Conservation (phyloP, 2,797 vertebrate genomes). For the Melanotaenia boesemani region DNA sequence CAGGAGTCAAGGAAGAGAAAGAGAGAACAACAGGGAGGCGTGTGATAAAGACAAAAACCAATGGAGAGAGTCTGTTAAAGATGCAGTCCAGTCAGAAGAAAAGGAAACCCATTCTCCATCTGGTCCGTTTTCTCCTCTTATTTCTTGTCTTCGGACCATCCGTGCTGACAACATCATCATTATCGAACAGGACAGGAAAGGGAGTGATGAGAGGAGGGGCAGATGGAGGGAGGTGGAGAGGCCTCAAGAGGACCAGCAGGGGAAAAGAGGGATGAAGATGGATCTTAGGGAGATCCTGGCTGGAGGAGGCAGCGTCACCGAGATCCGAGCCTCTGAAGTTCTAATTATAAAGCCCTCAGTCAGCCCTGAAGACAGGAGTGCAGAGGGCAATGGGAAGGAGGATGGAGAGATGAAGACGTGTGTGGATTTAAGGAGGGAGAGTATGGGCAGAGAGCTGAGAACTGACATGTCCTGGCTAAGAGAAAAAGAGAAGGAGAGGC, state of each 20-base stretch:
- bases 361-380: constrained; percentile 57
- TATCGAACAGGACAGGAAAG: constrained; percentile 79
- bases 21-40: constrained; percentile 53
- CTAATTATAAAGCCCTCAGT: constrained; percentile 80
- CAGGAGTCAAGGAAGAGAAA: constrained; percentile 67
- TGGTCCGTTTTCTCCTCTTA: constrained; percentile 29
- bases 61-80: constrained; percentile 63
- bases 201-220: constrained; percentile 54
- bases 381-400: constrained; percentile 47
- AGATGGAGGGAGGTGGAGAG: constrained; percentile 61
- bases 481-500: constrained; percentile 71
- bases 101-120: constrained; percentile 45
- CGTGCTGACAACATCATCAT: constrained; percentile 86
- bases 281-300: constrained; percentile 81
- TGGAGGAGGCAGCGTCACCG: constrained; percentile 80
- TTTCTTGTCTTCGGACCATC: constrained; percentile 77
- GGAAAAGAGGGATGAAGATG: constrained; percentile 79
- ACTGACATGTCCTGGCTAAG: constrained; percentile 64
- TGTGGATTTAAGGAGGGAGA: constrained; percentile 54
- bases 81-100: constrained; percentile 55
- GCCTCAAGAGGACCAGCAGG: constrained; percentile 65
- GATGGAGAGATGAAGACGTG: constrained; percentile 55
- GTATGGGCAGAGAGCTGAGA: constrained; percentile 49
- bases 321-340: constrained; percentile 84
- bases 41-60: constrained; percentile 57